Conservation (phyloP, 2,888 invertebrate species). For the Corythucha ciliata region DNA sequence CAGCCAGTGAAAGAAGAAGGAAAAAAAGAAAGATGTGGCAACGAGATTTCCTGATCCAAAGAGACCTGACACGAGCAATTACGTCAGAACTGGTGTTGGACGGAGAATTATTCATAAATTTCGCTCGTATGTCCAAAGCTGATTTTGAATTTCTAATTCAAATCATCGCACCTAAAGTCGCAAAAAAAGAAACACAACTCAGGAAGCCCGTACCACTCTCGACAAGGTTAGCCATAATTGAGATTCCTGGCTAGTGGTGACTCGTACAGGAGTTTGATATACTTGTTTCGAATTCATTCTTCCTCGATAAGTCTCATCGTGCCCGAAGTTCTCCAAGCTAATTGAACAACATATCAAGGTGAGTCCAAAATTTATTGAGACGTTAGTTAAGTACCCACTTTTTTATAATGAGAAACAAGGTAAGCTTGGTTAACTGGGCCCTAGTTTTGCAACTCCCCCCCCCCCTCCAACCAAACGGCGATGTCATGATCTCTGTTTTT, state of each 20-base stretch:
- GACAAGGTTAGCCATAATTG: constrained; percentile 23
- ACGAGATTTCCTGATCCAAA: too few species aligned
- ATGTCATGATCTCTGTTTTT: too few species aligned
- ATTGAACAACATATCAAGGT: constrained; percentile 23
- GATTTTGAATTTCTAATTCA: constrained; percentile 23
- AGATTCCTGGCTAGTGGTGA: constrained; percentile 26
- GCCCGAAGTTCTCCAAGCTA: constrained; percentile 15
- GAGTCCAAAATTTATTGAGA: constrained; percentile 9
- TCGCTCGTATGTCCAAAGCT: constrained; percentile 24
- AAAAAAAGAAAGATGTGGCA: constrained; percentile 14
- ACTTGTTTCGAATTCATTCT: constrained; percentile 20
- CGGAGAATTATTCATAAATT: constrained; percentile 12
- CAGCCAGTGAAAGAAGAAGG: neutral
- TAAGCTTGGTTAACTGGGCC: too few species aligned
- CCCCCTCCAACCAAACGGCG: too few species aligned
- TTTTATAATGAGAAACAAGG: too few species aligned
- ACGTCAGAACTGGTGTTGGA: constrained; percentile 11
- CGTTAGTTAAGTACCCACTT: too few species aligned
- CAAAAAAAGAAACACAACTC: constrained; percentile 23
- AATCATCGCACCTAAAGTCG: constrained; percentile 25
- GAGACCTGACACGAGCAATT: neutral
- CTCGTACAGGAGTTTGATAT: constrained; percentile 25
- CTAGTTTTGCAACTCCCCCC: too few species aligned
- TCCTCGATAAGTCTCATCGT: constrained; percentile 19
- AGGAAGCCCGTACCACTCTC: constrained; percentile 19